These are phyloP conservation scores for Parazoanthus atlanticus DNA, from an alignment of 92 coral and sea anemone genomes.

Conservation along the genomic window DNA sequence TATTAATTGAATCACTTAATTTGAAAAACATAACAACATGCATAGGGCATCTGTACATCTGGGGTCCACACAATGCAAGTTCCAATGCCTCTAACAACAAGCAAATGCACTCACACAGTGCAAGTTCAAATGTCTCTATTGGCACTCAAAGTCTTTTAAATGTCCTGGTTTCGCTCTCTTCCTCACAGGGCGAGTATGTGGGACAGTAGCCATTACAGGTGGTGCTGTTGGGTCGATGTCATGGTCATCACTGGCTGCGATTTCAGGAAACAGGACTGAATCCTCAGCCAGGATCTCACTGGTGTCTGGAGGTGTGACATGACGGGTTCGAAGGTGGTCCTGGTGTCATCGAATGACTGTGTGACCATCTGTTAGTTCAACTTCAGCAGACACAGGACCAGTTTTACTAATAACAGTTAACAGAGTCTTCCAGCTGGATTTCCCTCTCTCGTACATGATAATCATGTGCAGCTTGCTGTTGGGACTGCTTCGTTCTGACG, in stretches of 20 bases:
- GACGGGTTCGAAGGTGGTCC: neutral
- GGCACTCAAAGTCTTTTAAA: too few species aligned
- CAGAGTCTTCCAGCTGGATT: slow-evolving; percentile 3
- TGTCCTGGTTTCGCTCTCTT: neutral
- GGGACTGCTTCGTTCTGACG: slow-evolving; percentile 46
- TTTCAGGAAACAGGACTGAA: neutral
- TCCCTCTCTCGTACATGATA: slow-evolving; percentile 19
- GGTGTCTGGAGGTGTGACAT: neutral
- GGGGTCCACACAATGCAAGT: too few species aligned
- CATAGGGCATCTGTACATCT: too few species aligned
- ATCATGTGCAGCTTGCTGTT: slow-evolving; percentile 41
- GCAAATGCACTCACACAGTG: too few species aligned
- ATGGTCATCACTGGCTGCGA: neutral
- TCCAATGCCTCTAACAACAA: too few species aligned
- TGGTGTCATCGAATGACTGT: neutral
- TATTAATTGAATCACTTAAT: too few species aligned
- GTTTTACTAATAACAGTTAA: slow-evolving; percentile 39
- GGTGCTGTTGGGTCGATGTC: neutral
- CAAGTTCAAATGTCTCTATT: too few species aligned
- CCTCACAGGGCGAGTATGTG: neutral
- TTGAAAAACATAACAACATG: too few species aligned
- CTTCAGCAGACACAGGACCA: slow-evolving; percentile 53
- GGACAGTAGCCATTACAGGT: neutral
- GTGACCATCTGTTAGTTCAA: neutral
- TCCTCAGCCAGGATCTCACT: neutral